Conservation (phyloP, 2,797 vertebrate genomes). For the Microhierax caerulescens region DNA sequence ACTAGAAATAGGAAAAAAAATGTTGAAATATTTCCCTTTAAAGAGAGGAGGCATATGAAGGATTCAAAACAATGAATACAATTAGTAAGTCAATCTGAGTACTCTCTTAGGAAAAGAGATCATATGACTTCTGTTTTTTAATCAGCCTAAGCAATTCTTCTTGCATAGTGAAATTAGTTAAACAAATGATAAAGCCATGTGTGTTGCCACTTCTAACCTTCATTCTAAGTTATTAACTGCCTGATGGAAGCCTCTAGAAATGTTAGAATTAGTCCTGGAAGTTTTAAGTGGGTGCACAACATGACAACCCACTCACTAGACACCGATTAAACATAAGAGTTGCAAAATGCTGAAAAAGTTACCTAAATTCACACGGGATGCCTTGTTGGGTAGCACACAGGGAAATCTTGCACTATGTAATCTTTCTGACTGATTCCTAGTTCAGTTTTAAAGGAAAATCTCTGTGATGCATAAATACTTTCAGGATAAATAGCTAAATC, state of each 20-base stretch:
- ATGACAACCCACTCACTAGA: neutral
- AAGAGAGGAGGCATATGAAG: neutral
- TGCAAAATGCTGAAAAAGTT: neutral
- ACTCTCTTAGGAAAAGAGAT: neutral
- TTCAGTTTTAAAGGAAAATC: neutral
- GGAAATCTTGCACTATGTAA: neutral
- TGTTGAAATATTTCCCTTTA: neutral
- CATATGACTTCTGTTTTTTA: neutral
- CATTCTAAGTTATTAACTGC: neutral
- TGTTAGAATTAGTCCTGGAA: neutral
- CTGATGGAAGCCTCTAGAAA: neutral
- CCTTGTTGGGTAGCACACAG: neutral
- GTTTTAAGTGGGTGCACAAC: neutral
- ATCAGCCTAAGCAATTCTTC: neutral
- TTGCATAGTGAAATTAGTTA: neutral
- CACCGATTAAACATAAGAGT: neutral
- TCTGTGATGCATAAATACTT: neutral
- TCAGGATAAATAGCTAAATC: neutral
- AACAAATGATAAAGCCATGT: neutral
- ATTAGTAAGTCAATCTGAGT: neutral
- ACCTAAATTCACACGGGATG: neutral
- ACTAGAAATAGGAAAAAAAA: neutral
- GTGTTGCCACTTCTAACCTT: neutral
- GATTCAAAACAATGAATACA: neutral
- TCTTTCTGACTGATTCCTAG: neutral